Conservation (phyloP, 2,797 vertebrate species). For the Odontamblyopus lacepedii region DNA sequence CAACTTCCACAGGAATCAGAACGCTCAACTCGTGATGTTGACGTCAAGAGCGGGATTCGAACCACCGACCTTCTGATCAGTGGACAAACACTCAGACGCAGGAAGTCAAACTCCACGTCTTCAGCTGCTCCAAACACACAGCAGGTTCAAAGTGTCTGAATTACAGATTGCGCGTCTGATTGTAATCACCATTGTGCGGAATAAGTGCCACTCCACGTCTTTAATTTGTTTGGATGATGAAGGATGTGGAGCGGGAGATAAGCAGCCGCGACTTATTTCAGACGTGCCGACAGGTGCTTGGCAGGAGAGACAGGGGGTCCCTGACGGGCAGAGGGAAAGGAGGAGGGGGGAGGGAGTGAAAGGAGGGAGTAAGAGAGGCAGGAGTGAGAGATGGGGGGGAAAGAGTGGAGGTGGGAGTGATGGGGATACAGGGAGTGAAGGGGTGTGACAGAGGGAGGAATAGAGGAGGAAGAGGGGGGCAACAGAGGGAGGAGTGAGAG, state of each 20-base stretch:
- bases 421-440: not conserved
- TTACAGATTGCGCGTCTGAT: conserved; percentile 59
- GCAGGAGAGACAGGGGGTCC: conserved; percentile 52
- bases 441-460: conserved; percentile 18
- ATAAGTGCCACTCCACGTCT: conserved; percentile 52
- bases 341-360: conserved; percentile 11
- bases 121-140: conserved; percentile 8
- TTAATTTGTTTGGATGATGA: conserved; percentile 63
- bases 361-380: not conserved
- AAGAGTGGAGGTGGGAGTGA: conserved; percentile 31
- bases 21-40: no score
- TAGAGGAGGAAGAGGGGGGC: conserved; percentile 19
- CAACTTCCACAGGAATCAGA: no score
- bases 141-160: conserved; percentile 47
- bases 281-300: conserved; percentile 79
- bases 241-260: conserved; percentile 42
- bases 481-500: no score
- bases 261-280: conserved; percentile 56
- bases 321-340: conserved; percentile 18
- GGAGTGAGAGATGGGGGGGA: not conserved
- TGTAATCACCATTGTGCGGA: conserved; percentile 62
- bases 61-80: no score
- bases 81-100: not conserved
- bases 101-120: conserved; percentile 9
- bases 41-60: no score